Conservation (phyloP, 2,888 invertebrate species). For the Platerodrilus igneus region DNA sequence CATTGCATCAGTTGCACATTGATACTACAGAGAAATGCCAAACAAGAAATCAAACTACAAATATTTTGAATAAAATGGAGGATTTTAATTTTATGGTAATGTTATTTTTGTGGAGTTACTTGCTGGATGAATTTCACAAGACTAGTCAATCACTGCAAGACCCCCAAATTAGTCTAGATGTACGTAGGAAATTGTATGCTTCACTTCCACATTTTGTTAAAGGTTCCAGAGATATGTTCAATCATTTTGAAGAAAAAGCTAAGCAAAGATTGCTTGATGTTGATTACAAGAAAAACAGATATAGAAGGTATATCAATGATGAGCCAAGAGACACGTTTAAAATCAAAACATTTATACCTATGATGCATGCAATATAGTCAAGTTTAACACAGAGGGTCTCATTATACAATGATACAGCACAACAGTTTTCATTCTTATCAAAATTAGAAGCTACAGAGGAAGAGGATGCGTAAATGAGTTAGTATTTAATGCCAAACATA, state of each 20-base stretch:
- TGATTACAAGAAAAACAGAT: conserved; percentile 18
- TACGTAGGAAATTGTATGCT: conserved; percentile 8
- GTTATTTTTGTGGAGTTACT: no score
- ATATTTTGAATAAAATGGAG: no score
- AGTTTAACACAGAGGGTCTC: conserved; percentile 10
- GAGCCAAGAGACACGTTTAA: conserved; percentile 7
- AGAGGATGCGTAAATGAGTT: no score
- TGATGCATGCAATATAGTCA: conserved; percentile 8
- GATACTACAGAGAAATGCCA: no score
- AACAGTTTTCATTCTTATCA: conserved; percentile 7
- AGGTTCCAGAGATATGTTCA: no score
- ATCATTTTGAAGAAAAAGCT: no score
- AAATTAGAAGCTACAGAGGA: conserved; percentile 7
- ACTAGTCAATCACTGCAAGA: conserved; percentile 12
- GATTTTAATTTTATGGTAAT: conserved; percentile 15
- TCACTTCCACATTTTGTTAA: no score
- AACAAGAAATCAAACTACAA: conserved; percentile 13
- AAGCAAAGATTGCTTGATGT: conserved; percentile 11
- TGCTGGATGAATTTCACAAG: conserved; percentile 12
- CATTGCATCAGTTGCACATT: no score
- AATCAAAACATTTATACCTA: conserved; percentile 5
- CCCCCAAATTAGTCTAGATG: no score
- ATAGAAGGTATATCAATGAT: conserved; percentile 13
- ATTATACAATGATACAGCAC: conserved; percentile 14
- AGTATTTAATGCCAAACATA: no score